Conservation (phyloP, 2,797 vertebrate species). For the Helicolenus hilgendorfi region DNA sequence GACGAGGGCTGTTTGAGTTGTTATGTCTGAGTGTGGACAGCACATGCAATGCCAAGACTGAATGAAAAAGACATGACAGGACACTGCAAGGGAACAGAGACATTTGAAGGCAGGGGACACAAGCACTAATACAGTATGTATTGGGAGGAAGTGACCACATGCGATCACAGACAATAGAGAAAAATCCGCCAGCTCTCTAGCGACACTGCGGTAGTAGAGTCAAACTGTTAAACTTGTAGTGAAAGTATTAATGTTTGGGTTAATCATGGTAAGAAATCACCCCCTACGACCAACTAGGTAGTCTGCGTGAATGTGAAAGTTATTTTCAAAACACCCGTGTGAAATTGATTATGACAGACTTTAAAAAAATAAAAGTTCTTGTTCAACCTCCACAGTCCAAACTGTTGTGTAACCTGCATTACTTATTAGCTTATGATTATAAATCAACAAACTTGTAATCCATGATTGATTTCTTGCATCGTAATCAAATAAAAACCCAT, state of each 20-base stretch:
- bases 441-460: background rate
- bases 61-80: conserved; percentile 15
- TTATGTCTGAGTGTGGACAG: conserved; percentile 75
- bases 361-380: background rate
- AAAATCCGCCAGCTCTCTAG: background rate
- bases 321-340: background rate
- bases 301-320: background rate
- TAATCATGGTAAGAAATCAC: background rate
- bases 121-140: background rate
- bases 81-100: conserved; percentile 13
- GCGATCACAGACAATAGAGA: background rate
- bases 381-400: background rate
- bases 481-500: background rate
- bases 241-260: background rate
- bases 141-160: background rate
- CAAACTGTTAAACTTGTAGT: background rate
- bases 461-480: background rate
- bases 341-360: background rate
- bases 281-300: background rate
- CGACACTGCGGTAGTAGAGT: background rate
- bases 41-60: conserved; percentile 51
- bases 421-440: background rate
- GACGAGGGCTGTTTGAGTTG: conserved; percentile 59
- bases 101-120: background rate
- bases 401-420: background rate